These are phyloP conservation scores for Pemphigus obesinymphae DNA, from an alignment of 1,140 invertebrate genomes.

Conservation along the genomic window DNA sequence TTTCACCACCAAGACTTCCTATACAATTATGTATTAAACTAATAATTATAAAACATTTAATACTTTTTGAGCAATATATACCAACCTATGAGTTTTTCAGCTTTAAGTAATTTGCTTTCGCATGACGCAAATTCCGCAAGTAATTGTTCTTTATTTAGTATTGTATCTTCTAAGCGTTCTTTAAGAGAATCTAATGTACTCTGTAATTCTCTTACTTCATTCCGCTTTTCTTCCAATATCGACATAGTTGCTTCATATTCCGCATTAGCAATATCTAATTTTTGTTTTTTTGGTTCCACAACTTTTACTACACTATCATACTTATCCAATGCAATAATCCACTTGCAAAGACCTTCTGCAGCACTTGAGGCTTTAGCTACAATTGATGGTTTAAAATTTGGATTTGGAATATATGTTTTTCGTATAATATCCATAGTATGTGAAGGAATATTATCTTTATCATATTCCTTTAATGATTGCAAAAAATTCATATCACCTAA, in stretches of 20 bases:
- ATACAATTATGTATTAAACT: not conserved
- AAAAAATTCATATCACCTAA: constrained; percentile 87
- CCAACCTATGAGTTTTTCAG: constrained; percentile 71
- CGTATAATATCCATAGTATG: constrained; percentile 78
- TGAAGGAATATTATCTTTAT: constrained; percentile 83
- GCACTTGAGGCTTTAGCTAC: constrained; percentile 87
- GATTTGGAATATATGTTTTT: constrained; percentile 74
- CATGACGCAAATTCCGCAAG: constrained; percentile 83
- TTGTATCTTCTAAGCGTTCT: constrained; percentile 62
- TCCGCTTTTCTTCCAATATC: constrained; percentile 73
- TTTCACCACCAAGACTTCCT: constrained; percentile 81
- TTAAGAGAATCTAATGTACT: constrained; percentile 70
- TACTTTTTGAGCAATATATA: not conserved
- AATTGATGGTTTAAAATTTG: constrained; percentile 80
- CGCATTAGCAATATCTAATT: constrained; percentile 68
- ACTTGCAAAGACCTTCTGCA: constrained; percentile 84
- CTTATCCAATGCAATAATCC: constrained; percentile 88
- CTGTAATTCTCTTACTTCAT: constrained; percentile 68
- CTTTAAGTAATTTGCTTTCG: constrained; percentile 78
- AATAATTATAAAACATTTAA: not conserved
- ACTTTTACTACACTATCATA: constrained; percentile 83
- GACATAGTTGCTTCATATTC: constrained; percentile 74
- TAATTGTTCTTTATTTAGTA: constrained; percentile 64
- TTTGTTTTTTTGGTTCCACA: constrained; percentile 78
- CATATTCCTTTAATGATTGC: constrained; percentile 75